A percentile compares a stretch with the other conserved stretches of the same genome.
phyloP scores from a whole-genome alignment of 2,113 vertebrate genomes.

The Elephantulus edwardii region DNA sequence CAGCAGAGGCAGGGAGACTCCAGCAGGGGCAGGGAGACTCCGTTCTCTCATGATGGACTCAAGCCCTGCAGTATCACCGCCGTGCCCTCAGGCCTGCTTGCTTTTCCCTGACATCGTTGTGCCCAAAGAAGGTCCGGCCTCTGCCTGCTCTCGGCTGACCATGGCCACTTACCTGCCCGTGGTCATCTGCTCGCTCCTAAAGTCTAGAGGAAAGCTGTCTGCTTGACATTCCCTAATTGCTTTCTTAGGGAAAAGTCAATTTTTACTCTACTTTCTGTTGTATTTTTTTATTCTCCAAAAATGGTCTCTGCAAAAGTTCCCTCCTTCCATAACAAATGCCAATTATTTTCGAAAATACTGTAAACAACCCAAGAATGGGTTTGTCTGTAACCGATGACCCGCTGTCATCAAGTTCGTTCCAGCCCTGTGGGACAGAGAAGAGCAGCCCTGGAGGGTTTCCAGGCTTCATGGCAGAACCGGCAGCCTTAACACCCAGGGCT shows the following conservation, averaged over 20 bases:
- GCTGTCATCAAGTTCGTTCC: too few species aligned
- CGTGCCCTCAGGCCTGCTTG: fast-evolving
- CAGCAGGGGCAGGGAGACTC: too few species aligned
- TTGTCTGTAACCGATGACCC: background rate
- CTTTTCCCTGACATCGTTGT: background rate
- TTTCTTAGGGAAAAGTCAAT: background rate
- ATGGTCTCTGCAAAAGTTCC: background rate
- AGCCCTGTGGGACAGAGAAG: too few species aligned
- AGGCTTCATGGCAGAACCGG: too few species aligned
- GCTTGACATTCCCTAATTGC: background rate
- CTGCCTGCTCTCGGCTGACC: background rate
- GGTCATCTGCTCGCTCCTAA: background rate
- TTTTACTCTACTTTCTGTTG: background rate
- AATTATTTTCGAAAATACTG: background rate
- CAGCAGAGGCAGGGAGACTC: too few species aligned
- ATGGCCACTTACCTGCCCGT: background rate
- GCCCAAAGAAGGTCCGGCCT: background rate
- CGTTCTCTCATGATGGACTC: background rate
- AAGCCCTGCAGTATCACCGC: background rate
- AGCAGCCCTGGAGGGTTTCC: too few species aligned
- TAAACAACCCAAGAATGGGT: background rate
- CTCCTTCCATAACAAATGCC: background rate
- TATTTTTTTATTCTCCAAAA: background rate
- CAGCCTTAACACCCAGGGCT: too few species aligned
- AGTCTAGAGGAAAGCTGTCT: background rate